Percentiles rank a stretch among this genome's conserved stretches.
Evolutionary conservation across 2,113 vertebrate species (phyloP).

Genomic region (Psilopsiagon aymara): DNA sequence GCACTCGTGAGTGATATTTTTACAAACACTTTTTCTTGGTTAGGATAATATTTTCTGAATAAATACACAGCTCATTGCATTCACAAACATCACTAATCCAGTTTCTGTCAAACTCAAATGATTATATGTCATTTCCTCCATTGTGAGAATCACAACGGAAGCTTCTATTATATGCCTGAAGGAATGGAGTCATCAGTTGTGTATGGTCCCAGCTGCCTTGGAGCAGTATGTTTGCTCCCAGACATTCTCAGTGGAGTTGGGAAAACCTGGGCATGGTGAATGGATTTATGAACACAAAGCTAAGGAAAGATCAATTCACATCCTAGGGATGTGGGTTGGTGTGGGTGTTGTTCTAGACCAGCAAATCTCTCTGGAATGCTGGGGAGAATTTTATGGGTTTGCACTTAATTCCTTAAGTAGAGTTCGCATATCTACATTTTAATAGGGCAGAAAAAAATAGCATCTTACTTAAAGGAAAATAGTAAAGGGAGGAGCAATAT

Average conservation of each 20-base stretch:
- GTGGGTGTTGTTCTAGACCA: neutral
- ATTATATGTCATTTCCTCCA: neutral
- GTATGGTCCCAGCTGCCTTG: neutral
- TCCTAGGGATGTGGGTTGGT: fast-evolving
- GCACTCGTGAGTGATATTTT: neutral
- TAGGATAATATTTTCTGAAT: neutral
- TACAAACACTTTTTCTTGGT: neutral
- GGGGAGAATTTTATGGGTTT: neutral
- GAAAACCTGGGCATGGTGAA: neutral
- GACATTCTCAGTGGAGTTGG: neutral
- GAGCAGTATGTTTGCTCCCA: neutral
- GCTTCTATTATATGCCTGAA: neutral
- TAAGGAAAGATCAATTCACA: neutral
- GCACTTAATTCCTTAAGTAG: neutral
- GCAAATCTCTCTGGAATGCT: neutral
- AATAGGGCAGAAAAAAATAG: neutral
- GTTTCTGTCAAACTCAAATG: neutral
- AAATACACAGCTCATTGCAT: neutral
- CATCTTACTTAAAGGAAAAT: neutral
- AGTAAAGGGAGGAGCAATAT: neutral
- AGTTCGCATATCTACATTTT: neutral
- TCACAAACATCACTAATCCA: neutral
- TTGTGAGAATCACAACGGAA: neutral
- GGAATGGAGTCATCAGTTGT: neutral
- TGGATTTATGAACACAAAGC: neutral